A percentile compares a stretch with the other conserved stretches of the same genome.
phyloP scores from a whole-genome alignment of 2,113 vertebrate genomes.

The Peromyscus californicus region DNA sequence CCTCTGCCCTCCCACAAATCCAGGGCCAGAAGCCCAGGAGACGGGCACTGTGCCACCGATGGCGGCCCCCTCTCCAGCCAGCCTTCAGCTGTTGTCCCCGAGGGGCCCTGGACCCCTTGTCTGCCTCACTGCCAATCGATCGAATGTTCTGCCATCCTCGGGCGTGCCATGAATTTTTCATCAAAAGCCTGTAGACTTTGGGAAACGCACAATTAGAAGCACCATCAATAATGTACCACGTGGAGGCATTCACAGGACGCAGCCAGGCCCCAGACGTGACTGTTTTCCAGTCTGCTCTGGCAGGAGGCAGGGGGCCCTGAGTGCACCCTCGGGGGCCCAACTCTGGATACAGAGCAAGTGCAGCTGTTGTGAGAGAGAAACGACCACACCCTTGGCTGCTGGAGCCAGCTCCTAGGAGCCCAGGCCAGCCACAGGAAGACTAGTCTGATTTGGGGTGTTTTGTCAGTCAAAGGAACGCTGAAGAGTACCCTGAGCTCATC shows the following conservation, averaged over 20 bases:
- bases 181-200: constrained; percentile 82
- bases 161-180: constrained; percentile 86
- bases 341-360: neutral
- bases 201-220: constrained; percentile 81
- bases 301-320: neutral
- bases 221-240: constrained; percentile 81
- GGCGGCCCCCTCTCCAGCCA: neutral
- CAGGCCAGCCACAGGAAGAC: neutral
- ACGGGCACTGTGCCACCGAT: neutral
- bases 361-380: neutral
- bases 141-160: neutral
- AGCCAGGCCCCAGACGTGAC: constrained; percentile 15
- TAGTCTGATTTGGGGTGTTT: neutral
- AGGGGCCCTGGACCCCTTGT: neutral
- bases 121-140: constrained; percentile 56
- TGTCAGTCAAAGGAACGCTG: neutral
- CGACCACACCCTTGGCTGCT: neutral
- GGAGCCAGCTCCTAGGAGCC: neutral
- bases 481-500: neutral
- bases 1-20: neutral
- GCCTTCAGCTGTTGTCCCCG: neutral
- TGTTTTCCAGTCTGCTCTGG: neutral
- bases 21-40: neutral
- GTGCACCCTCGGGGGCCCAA: neutral
- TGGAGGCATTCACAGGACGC: neutral